Percentiles rank a stretch among this genome's conserved stretches.
phyloP scores from a whole-genome alignment of 1,140 invertebrate genomes.

The Drosophila mojavensis region DNA sequence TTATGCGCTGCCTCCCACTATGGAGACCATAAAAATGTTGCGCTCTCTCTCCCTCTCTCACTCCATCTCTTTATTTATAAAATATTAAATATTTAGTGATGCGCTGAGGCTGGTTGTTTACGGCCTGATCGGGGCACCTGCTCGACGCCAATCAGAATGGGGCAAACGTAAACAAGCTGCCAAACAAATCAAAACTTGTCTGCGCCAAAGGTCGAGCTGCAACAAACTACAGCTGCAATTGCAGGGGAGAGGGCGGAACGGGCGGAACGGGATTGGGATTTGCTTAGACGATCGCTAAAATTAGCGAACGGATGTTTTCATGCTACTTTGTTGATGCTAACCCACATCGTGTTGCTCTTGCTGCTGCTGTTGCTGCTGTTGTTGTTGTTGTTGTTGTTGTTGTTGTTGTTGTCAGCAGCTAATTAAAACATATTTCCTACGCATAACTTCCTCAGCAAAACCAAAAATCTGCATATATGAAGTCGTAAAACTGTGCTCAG shows the following conservation, averaged over 20 bases:
- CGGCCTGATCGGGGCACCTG: conserved; percentile 30
- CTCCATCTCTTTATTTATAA: neutral
- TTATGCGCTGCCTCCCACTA: conserved; percentile 55
- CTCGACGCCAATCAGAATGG: neutral
- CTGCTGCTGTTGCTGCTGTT: conserved; percentile 37
- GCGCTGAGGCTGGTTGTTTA: neutral
- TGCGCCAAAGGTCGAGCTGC: conserved; percentile 41
- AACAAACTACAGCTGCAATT: neutral
- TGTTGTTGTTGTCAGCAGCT: conserved; percentile 73
- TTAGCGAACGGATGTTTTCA: conserved; percentile 64
- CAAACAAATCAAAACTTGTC: conserved; percentile 42
- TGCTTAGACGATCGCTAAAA: conserved; percentile 53
- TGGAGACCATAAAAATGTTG: conserved; percentile 46
- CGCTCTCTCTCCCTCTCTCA: too few species aligned
- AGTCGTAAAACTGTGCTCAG: conserved; percentile 66
- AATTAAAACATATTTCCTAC: conserved; percentile 78
- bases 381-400: conserved; percentile 45
- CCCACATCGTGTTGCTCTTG: conserved; percentile 52
- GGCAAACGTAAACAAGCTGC: conserved; percentile 40
- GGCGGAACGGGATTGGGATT: conserved; percentile 10
- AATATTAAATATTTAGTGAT: neutral
- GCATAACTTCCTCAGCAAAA: conserved; percentile 71
- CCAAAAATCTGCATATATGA: conserved; percentile 54
- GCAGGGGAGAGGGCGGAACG: too few species aligned
- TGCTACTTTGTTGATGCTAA: conserved; percentile 69